Conservation (phyloP, 1,140 invertebrate genomes). For the Calliopsis andreniformis region DNA sequence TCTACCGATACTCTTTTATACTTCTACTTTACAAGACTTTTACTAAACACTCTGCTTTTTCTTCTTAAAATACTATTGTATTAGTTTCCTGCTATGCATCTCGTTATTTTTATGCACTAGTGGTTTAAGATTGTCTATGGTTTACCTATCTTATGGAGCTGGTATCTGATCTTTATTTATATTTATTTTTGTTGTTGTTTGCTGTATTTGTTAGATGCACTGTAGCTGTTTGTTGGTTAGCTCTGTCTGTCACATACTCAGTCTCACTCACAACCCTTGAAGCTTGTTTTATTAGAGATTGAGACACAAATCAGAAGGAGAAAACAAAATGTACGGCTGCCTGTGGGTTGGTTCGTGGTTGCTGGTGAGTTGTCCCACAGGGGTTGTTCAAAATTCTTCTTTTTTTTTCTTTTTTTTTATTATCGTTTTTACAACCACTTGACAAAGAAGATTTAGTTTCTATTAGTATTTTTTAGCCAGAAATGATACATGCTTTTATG, state of each 20-base stretch:
- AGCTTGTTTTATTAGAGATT: slow-evolving; percentile 81
- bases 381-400: slow-evolving; percentile 77
- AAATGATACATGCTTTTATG: not conserved
- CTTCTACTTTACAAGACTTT: slow-evolving; percentile 29
- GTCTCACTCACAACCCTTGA: slow-evolving; percentile 79
- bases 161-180: slow-evolving; percentile 77
- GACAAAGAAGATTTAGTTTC: slow-evolving; percentile 11
- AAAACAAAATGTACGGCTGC: slow-evolving; percentile 80
- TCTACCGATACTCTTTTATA: slow-evolving; percentile 25
- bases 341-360: slow-evolving; percentile 80
- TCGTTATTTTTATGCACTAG: slow-evolving; percentile 62
- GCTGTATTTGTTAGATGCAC: slow-evolving; percentile 82
- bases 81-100: slow-evolving; percentile 63
- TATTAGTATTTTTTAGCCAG: slow-evolving; percentile 1
- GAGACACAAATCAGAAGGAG: slow-evolving; percentile 79
- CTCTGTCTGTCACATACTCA: slow-evolving; percentile 81
- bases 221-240: slow-evolving; percentile 82
- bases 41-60: slow-evolving; percentile 62
- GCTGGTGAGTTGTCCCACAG: slow-evolving; percentile 80
- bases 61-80: slow-evolving; percentile 51
- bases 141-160: slow-evolving; percentile 72
- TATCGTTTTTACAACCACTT: slow-evolving; percentile 50
- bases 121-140: slow-evolving; percentile 53
- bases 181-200: slow-evolving; percentile 81
- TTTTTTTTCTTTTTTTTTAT: slow-evolving; percentile 67